Base-by-base conservation (phyloP, 2,797 vertebrate species). In the Calcarius lapponicus region DNA sequence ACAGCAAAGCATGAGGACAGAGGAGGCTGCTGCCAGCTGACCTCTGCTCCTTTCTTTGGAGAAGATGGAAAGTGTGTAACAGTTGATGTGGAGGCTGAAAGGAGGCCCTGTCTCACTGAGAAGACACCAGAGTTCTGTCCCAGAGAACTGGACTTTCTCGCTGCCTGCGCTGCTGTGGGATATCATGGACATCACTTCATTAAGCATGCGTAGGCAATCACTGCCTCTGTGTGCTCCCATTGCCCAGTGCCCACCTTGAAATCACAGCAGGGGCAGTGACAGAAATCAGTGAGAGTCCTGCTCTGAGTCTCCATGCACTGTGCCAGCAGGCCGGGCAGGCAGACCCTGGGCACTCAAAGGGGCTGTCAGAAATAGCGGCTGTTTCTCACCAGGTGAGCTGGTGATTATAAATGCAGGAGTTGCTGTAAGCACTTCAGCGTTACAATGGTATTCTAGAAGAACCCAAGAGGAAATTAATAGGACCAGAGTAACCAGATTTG, bases 381-480 rank as follows among this genome's bases (percentile, higher is more conserved):
- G 31, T 24, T 95, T 86, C 64, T 64, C 84, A 53, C 60, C 53
- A 74, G 65, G 67, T 87, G 43, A 90, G 70, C 26, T 65, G 57
- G 24, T 75, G 76, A 64, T 72, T 48, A 78, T 22, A 73, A 74
- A 83, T 36, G 36, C 38, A 42, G 65, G 72, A 92, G 65, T 38
- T 87, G 89, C 65, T 86, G 31, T 79, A 83, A 94, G 74, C 64
- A 87, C 10, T 73, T 60, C 53, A 64, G 38, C 4, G 2, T 64
- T 69, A 9, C 65, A 87, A 43, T 43, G 29, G 38, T 58, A 65
- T 66, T 85, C 53, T 0, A 54, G 69, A 78, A 45, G 53, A 93
- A 89, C 58, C 43, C 51, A 71, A 80, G 87, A 92, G 65, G 79
- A 94, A 96, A 89, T 86, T 80, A 94, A 92, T 43, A 93, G 47